Percentiles rank a stretch among this genome's conserved stretches.
Evolutionary conservation across 2,113 vertebrate genomes (phyloP).

Genomic region (Tautogolabrus adspersus): DNA sequence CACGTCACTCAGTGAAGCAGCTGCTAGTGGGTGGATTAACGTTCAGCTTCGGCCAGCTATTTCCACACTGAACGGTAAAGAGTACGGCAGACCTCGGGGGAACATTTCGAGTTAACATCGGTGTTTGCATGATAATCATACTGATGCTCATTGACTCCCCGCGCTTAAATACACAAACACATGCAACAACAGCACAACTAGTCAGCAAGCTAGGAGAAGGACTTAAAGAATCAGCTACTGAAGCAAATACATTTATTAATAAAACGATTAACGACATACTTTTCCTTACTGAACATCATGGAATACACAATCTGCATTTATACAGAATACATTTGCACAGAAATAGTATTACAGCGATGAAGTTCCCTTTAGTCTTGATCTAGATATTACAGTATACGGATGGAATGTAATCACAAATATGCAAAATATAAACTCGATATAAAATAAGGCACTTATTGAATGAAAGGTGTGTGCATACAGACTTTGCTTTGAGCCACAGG

Average conservation of each 20-base stretch:
- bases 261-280: constrained; percentile 54
- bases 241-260: constrained; percentile 77
- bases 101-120: not conserved
- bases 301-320: constrained; percentile 42
- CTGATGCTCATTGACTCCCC: no score
- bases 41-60: not conserved
- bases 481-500: not conserved
- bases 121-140: not conserved
- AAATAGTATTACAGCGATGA: constrained; percentile 31
- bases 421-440: constrained; percentile 72
- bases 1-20: constrained; percentile 43
- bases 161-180: not conserved
- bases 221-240: not conserved
- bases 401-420: constrained; percentile 62
- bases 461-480: constrained; percentile 23
- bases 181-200: not conserved
- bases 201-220: not conserved
- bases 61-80: constrained; percentile 1
- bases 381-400: constrained; percentile 40
- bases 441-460: constrained; percentile 81
- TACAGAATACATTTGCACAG: constrained; percentile 47
- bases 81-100: not conserved
- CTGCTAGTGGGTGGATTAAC: constrained; percentile 58
- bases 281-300: constrained; percentile 39
- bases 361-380: constrained; percentile 57